Evolutionary conservation across 2,888 invertebrate species (phyloP), one percentile per base, ranked within the genome.

Genomic region (Dicyrtomina minuta): DNA sequence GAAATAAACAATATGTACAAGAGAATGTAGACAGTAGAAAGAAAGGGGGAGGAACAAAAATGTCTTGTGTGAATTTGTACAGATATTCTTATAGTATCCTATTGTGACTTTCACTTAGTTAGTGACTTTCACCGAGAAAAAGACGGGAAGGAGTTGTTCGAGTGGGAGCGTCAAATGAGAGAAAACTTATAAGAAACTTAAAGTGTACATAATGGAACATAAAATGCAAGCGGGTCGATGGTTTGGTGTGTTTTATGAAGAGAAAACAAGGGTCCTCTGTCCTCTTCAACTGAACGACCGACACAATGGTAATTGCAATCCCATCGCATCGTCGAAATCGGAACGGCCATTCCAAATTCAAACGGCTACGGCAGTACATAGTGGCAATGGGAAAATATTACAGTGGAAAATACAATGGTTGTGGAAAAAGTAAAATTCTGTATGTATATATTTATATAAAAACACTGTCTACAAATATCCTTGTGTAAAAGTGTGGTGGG

Each of bases 201-300:
- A 55, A 55, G 24, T 60, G 61, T 61, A 46, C 20, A 61, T 43
- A 27, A 12, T 26, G 55, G 26, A 61, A 61, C 61, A 61, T 61
- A 61, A 61, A 46, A 61, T 46, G 46, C 61, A 61, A 61, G 46
- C 46, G 61, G 61, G 61, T 61, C 61, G 61, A 61, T 46, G 61
- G 24, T 61, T 33, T 44, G 61, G 61, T 46, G 46, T 46, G 46
- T 43, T 61, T 61, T 46, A 61, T 46, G 44, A 46, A 15, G 61
- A 24, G 61, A 46, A 43, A 61, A 61, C 61, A 46, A 26, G 26
- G 24, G 61, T 44, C 61, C 26, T 61, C 26, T 44, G 61, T 44
- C 61, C 26, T 61, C 26, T 44, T 22, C 22, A 55, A 17, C 26
- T 26, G 26, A 8, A 22, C 51, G 22, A 55, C 24, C 51, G 33